phyloP scores from a whole-genome alignment of 2,797 vertebrate species.

The Scyliorhinus canicula region DNA sequence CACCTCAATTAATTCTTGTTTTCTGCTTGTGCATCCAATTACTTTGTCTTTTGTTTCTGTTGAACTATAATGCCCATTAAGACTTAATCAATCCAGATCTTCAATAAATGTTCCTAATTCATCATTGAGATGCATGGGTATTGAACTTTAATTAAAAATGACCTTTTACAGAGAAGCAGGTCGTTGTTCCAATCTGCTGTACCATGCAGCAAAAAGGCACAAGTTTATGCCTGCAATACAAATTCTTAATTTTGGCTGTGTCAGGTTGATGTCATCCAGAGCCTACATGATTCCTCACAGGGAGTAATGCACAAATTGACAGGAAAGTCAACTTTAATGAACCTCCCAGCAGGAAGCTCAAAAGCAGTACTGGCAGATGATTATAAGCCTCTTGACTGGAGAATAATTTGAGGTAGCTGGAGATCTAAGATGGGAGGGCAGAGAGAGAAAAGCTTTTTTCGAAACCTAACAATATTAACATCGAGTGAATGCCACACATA shows the following conservation, averaged over 20 bases:
- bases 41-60: neutral
- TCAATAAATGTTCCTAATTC: neutral
- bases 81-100: neutral
- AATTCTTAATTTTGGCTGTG: neutral
- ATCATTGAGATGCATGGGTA: neutral
- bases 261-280: neutral
- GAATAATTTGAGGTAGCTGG: neutral
- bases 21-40: neutral
- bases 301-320: neutral
- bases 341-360: neutral
- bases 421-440: neutral
- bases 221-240: neutral
- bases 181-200: neutral
- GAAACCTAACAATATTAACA: neutral
- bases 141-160: neutral
- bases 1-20: neutral
- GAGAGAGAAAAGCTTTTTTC: neutral
- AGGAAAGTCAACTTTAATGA: neutral
- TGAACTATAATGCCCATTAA: neutral
- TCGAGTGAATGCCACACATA: neutral
- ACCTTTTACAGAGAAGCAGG: neutral
- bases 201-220: neutral
- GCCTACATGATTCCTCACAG: neutral
- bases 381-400: neutral
- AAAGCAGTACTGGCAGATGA: neutral